Evolutionary conservation across 2,797 vertebrate genomes (phyloP).

Genomic region (Staurois parvus): DNA sequence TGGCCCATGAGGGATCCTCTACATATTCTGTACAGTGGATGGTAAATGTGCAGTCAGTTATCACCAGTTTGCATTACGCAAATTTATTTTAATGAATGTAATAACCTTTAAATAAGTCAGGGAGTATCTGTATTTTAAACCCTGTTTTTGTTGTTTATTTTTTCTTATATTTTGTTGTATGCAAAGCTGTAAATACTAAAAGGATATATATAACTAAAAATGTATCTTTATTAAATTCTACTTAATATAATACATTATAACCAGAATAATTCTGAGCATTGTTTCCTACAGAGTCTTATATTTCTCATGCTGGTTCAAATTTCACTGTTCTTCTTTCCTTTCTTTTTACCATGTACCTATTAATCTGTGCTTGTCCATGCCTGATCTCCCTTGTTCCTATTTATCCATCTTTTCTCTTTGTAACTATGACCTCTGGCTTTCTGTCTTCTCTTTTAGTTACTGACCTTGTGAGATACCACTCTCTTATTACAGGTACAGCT

Average conservation of each 20-base stretch:
- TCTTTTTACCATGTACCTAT: conserved; percentile 17
- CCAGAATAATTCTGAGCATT: not conserved
- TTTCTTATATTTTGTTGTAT: too few relatives aligned
- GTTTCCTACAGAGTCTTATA: not conserved
- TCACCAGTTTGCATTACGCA: too few relatives aligned
- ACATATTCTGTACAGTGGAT: too few relatives aligned
- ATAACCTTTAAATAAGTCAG: too few relatives aligned
- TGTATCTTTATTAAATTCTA: too few relatives aligned
- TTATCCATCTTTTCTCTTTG: conserved; percentile 31
- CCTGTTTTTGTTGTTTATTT: too few relatives aligned
- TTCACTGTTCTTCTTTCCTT: not conserved
- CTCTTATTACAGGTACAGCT: conserved; percentile 71
- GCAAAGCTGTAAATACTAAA: too few relatives aligned
- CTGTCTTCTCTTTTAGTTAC: conserved; percentile 40
- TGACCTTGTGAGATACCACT: conserved; percentile 39
- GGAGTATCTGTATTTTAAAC: too few relatives aligned
- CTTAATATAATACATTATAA: not conserved
- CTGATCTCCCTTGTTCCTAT: conserved; percentile 6
- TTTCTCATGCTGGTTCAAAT: not conserved
- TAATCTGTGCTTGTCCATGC: conserved; percentile 30
- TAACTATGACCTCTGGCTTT: conserved; percentile 20
- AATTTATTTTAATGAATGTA: too few relatives aligned
- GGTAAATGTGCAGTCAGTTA: too few relatives aligned
- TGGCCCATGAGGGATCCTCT: too few relatives aligned
- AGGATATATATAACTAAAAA: too few relatives aligned